Base-by-base conservation (phyloP, 1,140 invertebrate species). In the Wasmannia auropunctata region DNA sequence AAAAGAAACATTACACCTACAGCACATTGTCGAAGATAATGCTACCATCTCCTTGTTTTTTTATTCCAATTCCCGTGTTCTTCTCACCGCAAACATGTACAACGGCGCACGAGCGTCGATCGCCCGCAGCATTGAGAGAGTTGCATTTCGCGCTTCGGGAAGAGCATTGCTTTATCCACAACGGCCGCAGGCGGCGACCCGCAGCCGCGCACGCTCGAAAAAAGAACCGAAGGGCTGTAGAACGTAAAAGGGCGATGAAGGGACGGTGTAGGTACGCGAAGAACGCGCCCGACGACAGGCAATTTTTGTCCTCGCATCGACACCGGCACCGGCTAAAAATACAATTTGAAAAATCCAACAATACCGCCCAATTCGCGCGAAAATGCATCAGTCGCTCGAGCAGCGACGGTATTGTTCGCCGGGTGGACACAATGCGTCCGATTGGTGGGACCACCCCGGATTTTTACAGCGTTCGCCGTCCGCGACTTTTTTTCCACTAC, bases 321-420 rank as follows among this genome's bases (percentile, higher is more conserved):
- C 86, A 72, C 65, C 40, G 58, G 80, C 79, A 77, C 60, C 69
- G 74, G 80, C 76, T 88, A 91, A 92, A 94, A 94, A 93, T 92
- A 92, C 89, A 93, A 93, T 94, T 93, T 92, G 88, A 93, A 94
- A 94, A 94, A 93, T 94, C 87, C 89, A 91, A 94, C 93, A 94
- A 94, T 94, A 89, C 84, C 92, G 85, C 86, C 90, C 93, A 92
- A 94, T 94, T 93, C 93, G 92, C 90, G 87, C 87, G 86, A 93
- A 93, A 93, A 95, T 92, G 90, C 87, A 83, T 86, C 89, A 87
- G 87, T 80, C 69, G 79, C 60, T 69, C 76, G 86, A 83, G 63
- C 84, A 88, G 88, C 87, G 89, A 85, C 86, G 88, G 93, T 91
- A 93, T 94, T 93, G 93, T 93, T 91, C 91, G 76, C 88, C 88